Base-by-base conservation (phyloP, 2,113 vertebrate genomes). In the Verasper variegatus region DNA sequence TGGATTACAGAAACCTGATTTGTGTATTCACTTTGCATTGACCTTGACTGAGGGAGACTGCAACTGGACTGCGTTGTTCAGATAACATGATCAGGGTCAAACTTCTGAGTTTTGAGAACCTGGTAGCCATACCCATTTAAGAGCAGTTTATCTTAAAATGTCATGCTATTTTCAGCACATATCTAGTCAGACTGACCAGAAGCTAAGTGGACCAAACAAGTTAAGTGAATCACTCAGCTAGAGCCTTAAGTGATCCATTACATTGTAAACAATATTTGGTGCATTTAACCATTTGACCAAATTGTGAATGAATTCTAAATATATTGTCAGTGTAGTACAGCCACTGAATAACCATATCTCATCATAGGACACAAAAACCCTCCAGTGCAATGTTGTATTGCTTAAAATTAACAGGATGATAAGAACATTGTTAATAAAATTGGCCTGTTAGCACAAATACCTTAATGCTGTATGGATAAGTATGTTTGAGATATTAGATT, bases 351-450 rank as follows among this genome's bases (percentile, higher is more conserved):
- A 58, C 15, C 3, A 23, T 12, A 9, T 18, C 15, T 6, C 3
- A 63, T 54, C 40, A 23, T 60, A 74, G 42, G 27, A 82, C 76
- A 83, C 27, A 15, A 3, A 56, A 73, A 62, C 63, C 59, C 47
- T 76, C 37, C 45, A n/a, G 23, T 68, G 7, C 64, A 71, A 75
- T 20, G 15, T 52, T 49, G 37, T 6, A 51, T 56, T 57, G 51
- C n/a, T 35, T 40, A 11, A 71, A 49, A 45, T 20, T 23, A 67
- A 37, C 14, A 51, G 45, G 17, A 17, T 45, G 47, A 64, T 35
- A 35, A 62, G 8, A 12, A 1, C 26, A 31, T 3, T 64, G 31
- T 59, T 67, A 3, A n/a, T 52, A 60, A 52, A 52, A 13, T 0
- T 13, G 21, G 42, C 6, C 12, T 14, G n/a, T 54, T 42, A 74